Evolutionary conservation across 2,888 invertebrate genomes (phyloP), one percentile per base, ranked within the genome.

Genomic region (Lutraria lutraria): DNA sequence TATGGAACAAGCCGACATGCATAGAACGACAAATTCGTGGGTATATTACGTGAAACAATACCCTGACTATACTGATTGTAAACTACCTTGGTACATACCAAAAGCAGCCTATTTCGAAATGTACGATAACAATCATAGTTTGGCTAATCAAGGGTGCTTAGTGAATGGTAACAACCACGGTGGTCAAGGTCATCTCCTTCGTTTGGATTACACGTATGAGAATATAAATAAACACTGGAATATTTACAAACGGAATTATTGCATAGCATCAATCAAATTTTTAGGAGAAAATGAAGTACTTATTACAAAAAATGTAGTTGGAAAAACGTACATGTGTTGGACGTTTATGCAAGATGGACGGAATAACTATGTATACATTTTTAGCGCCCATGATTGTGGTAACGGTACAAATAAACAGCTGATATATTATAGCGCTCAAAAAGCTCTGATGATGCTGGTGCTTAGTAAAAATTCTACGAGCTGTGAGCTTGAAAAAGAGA

Each of bases 351-450:
- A 82, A 79, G 88, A 87, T 25, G 54, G 86, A 34, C 53, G 81
- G 34, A 68, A 85, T 29, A 85, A 87, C 34, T 92, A 86, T 88
- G 85, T 92, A 15, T 92, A 89, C 43, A 87, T 92, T 29, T 92
- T 88, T 68, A 83, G 80, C 52, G 90, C 92, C 19, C 82, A 87
- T n/a, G 90, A 92, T 79, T 92, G 92, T 82, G 92, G 92, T 10
- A 90, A 92, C 63, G 92, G 92, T 10, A 92, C 92, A 43, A 90
- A 91, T 86, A 89, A 89, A 88, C 92, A 92, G 60, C 86, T 92
- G 16, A 86, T 92, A n/a, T 85, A 85, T 54, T 82, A 81, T 43
- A 89, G 89, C 72, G 68, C 83, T n/a, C 84, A 89, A 72, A 81
- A 87, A 68, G 89, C 88, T 34, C 83, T 88, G 34, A 88, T 87